Conservation (phyloP, 2,888 invertebrate species). For the Eugnorisma glareosa region DNA sequence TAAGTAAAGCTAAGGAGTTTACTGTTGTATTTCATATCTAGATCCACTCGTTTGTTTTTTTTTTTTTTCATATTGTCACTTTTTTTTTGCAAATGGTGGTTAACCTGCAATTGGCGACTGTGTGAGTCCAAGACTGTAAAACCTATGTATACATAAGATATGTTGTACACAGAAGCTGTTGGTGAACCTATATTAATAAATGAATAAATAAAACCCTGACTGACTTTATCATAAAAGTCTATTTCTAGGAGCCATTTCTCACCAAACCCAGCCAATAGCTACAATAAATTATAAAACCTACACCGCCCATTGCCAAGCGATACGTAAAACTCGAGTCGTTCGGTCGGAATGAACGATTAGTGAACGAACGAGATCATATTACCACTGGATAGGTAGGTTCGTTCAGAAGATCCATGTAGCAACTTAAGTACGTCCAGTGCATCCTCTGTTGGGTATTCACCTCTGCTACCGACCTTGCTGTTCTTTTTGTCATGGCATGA, state of each 20-base stretch:
- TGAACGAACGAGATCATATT: conserved; percentile 83
- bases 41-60: too few species aligned
- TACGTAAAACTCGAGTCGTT: conserved; percentile 82
- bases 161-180: too few species aligned
- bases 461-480: conserved; percentile 13
- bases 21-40: too few species aligned
- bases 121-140: too few species aligned
- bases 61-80: too few species aligned
- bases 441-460: conserved; percentile 32
- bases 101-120: too few species aligned
- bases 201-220: too few species aligned
- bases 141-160: too few species aligned
- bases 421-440: conserved; percentile 13
- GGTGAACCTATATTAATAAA: too few species aligned
- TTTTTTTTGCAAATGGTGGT: too few species aligned
- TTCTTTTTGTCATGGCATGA: neutral
- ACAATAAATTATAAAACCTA: conserved; percentile 72
- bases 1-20: too few species aligned
- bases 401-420: conserved; percentile 45
- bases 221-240: neutral
- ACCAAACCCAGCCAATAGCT: conserved; percentile 58
- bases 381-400: conserved; percentile 58
- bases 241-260: conserved; percentile 32
- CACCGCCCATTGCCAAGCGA: conserved; percentile 78
- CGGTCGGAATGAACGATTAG: conserved; percentile 85